Evolutionary conservation across 1,140 invertebrate genomes (phyloP), one percentile per base, ranked within the genome.

Genomic region (Trachymyrmex cornetzi): DNA sequence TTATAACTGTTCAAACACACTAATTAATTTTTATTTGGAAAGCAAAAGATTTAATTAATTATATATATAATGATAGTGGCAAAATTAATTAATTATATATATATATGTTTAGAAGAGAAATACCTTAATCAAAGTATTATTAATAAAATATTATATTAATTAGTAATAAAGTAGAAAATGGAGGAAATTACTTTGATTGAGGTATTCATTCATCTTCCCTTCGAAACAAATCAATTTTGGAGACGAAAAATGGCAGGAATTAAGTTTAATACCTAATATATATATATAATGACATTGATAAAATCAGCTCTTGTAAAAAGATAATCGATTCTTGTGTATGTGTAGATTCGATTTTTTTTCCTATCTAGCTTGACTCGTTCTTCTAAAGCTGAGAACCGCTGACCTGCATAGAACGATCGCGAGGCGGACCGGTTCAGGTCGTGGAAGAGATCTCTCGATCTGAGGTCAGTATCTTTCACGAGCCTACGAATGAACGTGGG

Each of bases 351-450:
- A 19, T 44, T n/a, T 44, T 55, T 77, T 59, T 69, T 81, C 53
- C 9, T 30, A 30, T 19, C 7, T 5, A 19, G 38, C 11, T 9
- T 3, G 3, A 44, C 16, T 50, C 12, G 12, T 11, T n/a, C 67
- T 6, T 75, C 5, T 24, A 84, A 90, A 93, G 92, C 94, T 95
- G 94, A 95, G 94, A 90, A 91, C 86, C 94, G 90, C 93, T 95
- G 94, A 90, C 71, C 63, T 30, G 69, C 80, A 77, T 90, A 90
- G 81, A 90, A 88, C 89, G 61, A 90, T 57, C 91, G 89, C 90
- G 90, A 94, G 92, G 92, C 92, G 93, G 94, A 95, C 94, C 94
- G 94, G 94, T 95, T 95, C 94, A 74, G 93, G 94, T 95, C 94
- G 94, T 90, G 92, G 91, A 94, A 89, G 91, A 93, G 63, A 22